phyloP scores from a whole-genome alignment of 2,888 invertebrate genomes.

The Plebejus anna region DNA sequence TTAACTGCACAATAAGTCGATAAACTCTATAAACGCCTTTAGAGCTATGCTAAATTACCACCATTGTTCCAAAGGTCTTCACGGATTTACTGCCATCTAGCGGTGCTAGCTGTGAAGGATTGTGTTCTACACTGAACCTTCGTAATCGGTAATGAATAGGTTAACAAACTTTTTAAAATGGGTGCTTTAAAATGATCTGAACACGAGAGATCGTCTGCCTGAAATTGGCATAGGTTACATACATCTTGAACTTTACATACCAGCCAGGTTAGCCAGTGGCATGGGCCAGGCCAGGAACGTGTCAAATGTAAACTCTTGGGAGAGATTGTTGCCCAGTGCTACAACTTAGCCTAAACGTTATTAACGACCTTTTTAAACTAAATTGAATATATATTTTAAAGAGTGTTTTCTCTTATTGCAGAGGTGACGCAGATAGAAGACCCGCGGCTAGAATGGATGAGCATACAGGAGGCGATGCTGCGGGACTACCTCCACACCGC shows the following conservation, averaged over 20 bases:
- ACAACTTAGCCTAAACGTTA: background rate
- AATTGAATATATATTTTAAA: background rate
- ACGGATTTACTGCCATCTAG: background rate
- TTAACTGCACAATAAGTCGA: constrained; percentile 18
- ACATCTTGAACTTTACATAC: background rate
- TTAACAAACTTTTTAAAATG: background rate
- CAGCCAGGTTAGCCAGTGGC: background rate
- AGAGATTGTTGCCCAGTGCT: too few relatives aligned
- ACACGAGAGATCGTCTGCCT: background rate
- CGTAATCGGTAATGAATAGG: background rate
- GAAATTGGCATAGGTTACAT: background rate
- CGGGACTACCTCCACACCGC: constrained; percentile 97
- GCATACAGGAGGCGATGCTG: constrained; percentile 97
- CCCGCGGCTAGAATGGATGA: constrained; percentile 97
- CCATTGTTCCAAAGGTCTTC: constrained; percentile 13
- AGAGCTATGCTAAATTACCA: constrained; percentile 2
- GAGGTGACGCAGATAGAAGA: constrained; percentile 98
- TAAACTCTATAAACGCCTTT: constrained; percentile 15
- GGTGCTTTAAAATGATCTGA: background rate
- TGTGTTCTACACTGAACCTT: background rate
- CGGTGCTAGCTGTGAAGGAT: background rate
- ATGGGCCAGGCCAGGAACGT: background rate
- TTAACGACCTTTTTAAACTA: background rate
- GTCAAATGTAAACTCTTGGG: too few relatives aligned
- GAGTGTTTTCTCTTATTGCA: constrained; percentile 57